Base-by-base conservation (phyloP, 2,888 invertebrate species). In the Acrobasis suavella region DNA sequence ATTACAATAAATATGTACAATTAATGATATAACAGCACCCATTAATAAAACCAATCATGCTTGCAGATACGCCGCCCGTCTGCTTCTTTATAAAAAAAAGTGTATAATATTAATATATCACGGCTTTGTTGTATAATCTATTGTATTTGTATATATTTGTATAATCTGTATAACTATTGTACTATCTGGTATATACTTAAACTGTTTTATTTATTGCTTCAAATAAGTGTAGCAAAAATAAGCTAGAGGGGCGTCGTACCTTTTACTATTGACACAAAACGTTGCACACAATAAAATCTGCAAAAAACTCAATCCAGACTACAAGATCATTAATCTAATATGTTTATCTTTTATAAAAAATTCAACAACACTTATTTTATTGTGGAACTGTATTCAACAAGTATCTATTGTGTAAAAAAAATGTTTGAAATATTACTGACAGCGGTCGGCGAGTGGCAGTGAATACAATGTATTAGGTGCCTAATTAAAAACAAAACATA, bases 381-480 rank as follows among this genome's bases (percentile, higher is more conserved):
- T 81, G 87, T 84, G 91, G 90, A 90, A 90, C 89, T 89, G 89
- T 87, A 67, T 82, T 83, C 71, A 91, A 91, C 90, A 90, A 91
- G 89, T 89, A 81, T 86, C 84, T 90, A 89, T 89, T 91, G 90
- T 82, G 82, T 85, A 86, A 79, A 87, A 89, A 91, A 86, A 80
- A 78, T 67, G 65, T 74, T 71, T 72, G 68, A 74, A 75, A 73
- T 77, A 75, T 74, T 74, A 38, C 73, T 77, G 87, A 88, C 88
- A 89, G 89, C 91, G 91, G 91, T 92, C 86, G 89, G 91, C 91
- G 90, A 88, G 84, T 88, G 91, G 91, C 91, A 89, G 90, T 90
- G 87, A 83, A 67, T 76, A 80, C 74, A 75, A 75, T 74, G 71
- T 73, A 73, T 71, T 68, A 70, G 69, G 67, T 74, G 78, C 73